Evolutionary conservation across 1,140 invertebrate species (phyloP).

Genomic region (Olivierus martensii): DNA sequence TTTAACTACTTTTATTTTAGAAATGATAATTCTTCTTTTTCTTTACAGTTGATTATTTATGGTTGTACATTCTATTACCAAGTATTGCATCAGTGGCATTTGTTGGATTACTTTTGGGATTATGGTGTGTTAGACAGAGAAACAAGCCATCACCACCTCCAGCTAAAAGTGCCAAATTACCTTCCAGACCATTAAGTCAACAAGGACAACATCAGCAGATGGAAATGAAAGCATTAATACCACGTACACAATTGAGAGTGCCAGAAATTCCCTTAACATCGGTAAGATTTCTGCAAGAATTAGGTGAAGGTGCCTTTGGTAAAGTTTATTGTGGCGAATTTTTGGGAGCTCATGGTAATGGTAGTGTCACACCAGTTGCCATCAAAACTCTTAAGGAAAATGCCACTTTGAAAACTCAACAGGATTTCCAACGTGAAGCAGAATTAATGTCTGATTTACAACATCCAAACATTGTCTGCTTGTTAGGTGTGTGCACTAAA

Average conservation of each 20-base stretch:
- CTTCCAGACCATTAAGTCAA: conserved; percentile 5
- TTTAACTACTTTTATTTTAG: background rate
- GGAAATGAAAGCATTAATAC: conserved; percentile 55
- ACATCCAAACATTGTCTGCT: conserved; percentile 91
- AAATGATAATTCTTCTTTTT: background rate
- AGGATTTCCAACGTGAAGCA: conserved; percentile 75
- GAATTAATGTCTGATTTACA: conserved; percentile 85
- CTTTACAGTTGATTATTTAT: conserved; percentile 25
- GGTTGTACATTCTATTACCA: conserved; percentile 42
- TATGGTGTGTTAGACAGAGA: conserved; percentile 24
- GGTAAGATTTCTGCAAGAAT: conserved; percentile 78
- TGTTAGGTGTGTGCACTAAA: conserved; percentile 78
- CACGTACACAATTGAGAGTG: conserved; percentile 34
- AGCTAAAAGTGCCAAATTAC: conserved; percentile 4
- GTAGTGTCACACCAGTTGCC: conserved; percentile 48
- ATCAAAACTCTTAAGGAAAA: conserved; percentile 92
- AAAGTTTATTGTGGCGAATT: conserved; percentile 80
- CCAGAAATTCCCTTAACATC: conserved; percentile 49
- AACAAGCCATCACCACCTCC: conserved; percentile 11
- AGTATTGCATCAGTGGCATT: conserved; percentile 36
- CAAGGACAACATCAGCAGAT: conserved; percentile 26
- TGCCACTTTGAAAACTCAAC: conserved; percentile 77
- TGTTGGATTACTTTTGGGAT: conserved; percentile 34
- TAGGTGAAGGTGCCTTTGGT: conserved; percentile 93
- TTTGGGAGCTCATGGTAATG: conserved; percentile 9